Base-by-base conservation (phyloP, 1,140 invertebrate genomes). In the Apis cerana region DNA sequence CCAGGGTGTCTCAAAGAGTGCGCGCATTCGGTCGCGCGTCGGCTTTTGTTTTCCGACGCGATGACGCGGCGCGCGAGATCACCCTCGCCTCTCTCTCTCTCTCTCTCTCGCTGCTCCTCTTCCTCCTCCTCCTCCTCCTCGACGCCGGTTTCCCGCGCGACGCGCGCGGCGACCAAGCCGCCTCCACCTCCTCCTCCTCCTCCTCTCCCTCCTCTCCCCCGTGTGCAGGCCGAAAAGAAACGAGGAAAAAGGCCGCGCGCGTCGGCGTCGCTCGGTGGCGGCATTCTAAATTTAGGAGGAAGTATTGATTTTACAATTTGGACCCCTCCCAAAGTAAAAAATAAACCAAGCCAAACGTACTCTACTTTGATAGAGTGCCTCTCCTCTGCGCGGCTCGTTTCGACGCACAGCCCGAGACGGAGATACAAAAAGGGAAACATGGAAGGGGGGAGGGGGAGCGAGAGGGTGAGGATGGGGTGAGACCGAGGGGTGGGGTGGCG, bases 291-390 rank as follows among this genome's bases (percentile, higher is more conserved):
- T 93, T 93, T 93, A 93, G 92, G 92, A 92, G 92, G 88, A 91
- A 93, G 93, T 93, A 94, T 94, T 94, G 93, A 94, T 94, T 94
- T 94, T 94, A 94, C 92, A 94, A 94, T 94, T 94, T 93, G 92
- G 92, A 93, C 91, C 92, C 92, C 92, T 93, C 92, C 92, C 92
- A 93, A 93, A 93, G 92, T 92, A 93, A 93, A 93, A 93, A 93
- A 93, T 93, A 93, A 93, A 93, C 90, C 92, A 93, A 93, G 92
- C 92, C 92, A 92, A 94, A 93, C 92, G 92, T 92, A 93, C 91
- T 92, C 92, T 91, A 93, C 92, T 93, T 93, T 93, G 93, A 93
- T 93, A 93, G 91, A 93, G 92, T 93, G 91, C 91, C 92, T 88
- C 86, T 88, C 91, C 91, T 90, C 90, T 92, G 91, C 91, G 90